Base-by-base conservation (phyloP, 53 echinoderm and acorn worm species). In the Astropecten irregularis region DNA sequence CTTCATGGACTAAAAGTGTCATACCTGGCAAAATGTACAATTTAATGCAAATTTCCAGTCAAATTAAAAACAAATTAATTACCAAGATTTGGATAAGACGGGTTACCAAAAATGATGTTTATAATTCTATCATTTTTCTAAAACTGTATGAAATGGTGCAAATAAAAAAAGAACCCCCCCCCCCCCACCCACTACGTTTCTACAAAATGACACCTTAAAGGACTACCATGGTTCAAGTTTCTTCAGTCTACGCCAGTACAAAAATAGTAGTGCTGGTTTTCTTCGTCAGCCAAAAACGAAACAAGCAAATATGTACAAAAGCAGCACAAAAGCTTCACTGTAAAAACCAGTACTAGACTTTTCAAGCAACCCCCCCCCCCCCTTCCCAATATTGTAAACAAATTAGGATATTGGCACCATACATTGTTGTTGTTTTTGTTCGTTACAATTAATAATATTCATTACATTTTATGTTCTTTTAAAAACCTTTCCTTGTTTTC, bases 261-360 rank as follows among this genome's bases (percentile, higher is more conserved):
- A 79, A 79, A 79, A 79, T 79, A 79, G 61, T 18, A 48, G 48
- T 79, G 61, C 28, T 51, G 50, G 50, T 0, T 79, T 40, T 62
- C n/a, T 28, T 47, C 15, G 7, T 62, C 30, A 62, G 79, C 61
- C 29, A 27, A 15, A 79, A 79, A 79, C 62, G 7, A 47, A 61
- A 79, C 79, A 79, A 60, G 79, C 79, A 79, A 27, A 46, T 79
- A 79, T 79, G 79, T 79, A 79, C 79, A 79, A 47, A 79, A 79
- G 79, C 79, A 79, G 79, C 60, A 27, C 56, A 76, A 26, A 55
- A 57, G 23, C 56, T 40, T 76, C 32, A 58, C 37, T 2, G 34
- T 49, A 51, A 60, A 79, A 79, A 79, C 79, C 79, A 61, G 79
- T 48, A 44, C 46, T 79, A 20, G 62, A 48, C 79, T 62, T 46